Evolutionary conservation across 2,113 vertebrate genomes (phyloP).

Genomic region (Paradoxurus hermaphroditus): DNA sequence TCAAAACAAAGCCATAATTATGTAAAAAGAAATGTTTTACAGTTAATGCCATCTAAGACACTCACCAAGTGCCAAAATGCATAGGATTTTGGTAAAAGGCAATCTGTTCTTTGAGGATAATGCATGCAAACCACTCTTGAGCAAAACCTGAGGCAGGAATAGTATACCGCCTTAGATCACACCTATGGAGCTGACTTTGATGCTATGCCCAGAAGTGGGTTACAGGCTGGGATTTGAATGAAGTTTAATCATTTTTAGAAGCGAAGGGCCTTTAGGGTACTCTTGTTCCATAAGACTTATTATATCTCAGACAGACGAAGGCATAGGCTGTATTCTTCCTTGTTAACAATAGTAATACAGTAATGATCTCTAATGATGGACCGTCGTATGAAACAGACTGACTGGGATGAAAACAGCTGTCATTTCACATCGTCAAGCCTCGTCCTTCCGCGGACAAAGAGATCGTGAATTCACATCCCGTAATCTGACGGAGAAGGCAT

Average conservation of each 20-base stretch:
- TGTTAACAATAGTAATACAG: conserved; percentile 68
- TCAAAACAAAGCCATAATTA: conserved; percentile 79
- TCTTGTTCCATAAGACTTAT: conserved; percentile 75
- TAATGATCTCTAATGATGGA: conserved; percentile 76
- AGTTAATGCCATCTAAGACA: conserved; percentile 81
- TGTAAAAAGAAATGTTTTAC: conserved; percentile 81
- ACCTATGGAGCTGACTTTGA: conserved; percentile 71
- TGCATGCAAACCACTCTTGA: conserved; percentile 74
- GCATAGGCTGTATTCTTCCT: conserved; percentile 63
- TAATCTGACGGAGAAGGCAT: conserved; percentile 71
- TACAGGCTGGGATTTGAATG: conserved; percentile 74
- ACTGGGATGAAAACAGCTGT: conserved; percentile 70
- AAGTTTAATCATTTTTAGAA: conserved; percentile 77
- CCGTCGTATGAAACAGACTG: conserved; percentile 65
- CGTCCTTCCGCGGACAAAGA: conserved; percentile 55
- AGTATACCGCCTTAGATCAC: conserved; percentile 72
- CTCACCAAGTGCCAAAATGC: conserved; percentile 77
- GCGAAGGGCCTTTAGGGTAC: conserved; percentile 70
- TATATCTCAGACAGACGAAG: conserved; percentile 71
- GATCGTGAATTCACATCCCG: conserved; percentile 67
- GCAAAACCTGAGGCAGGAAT: conserved; percentile 73
- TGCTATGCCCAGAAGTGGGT: conserved; percentile 76
- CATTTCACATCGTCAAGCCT: conserved; percentile 49
- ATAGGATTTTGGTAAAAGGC: conserved; percentile 80
- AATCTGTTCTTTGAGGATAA: conserved; percentile 80